A percentile compares a stretch with the other conserved stretches of the same genome.
Evolutionary conservation across 1,140 invertebrate species (phyloP).

Genomic region (Riptortus pedestris): DNA sequence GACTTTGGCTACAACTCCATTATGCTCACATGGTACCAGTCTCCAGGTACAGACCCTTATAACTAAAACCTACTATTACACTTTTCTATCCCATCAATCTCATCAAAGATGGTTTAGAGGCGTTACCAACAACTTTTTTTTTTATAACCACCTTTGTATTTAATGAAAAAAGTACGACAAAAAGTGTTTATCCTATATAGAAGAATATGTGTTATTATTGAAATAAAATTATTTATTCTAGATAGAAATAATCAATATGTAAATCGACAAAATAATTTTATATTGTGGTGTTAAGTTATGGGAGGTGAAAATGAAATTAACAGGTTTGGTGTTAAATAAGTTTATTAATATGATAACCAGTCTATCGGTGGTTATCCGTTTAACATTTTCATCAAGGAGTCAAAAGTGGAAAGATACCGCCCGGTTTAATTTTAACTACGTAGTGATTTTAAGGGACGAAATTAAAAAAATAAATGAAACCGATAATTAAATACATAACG

Average conservation of each 20-base stretch:
- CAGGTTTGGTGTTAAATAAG: not conserved
- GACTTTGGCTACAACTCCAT: not conserved
- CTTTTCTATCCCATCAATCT: not conserved
- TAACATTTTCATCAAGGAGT: not conserved
- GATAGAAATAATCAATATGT: constrained; percentile 7
- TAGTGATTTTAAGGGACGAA: too few species aligned
- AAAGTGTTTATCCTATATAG: not conserved
- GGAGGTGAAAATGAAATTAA: constrained; percentile 7
- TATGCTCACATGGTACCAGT: not conserved
- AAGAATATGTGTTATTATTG: not conserved
- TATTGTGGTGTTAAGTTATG: not conserved
- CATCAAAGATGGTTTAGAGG: not conserved
- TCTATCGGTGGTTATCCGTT: not conserved
- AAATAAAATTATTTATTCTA: not conserved
- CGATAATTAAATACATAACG: too few species aligned
- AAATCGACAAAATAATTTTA: constrained; percentile 1
- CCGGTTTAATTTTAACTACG: too few species aligned
- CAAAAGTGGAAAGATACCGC: too few species aligned
- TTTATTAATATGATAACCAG: constrained; percentile 14
- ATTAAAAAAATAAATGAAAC: too few species aligned
- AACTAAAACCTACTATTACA: not conserved
- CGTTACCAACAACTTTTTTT: not conserved
- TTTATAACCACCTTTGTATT: not conserved
- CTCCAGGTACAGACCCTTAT: not conserved
- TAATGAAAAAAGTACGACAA: not conserved